Percentiles rank a stretch among this genome's conserved stretches.
Evolutionary conservation across 2,888 invertebrate species (phyloP).

Genomic region (Sphecodes monilicornis): DNA sequence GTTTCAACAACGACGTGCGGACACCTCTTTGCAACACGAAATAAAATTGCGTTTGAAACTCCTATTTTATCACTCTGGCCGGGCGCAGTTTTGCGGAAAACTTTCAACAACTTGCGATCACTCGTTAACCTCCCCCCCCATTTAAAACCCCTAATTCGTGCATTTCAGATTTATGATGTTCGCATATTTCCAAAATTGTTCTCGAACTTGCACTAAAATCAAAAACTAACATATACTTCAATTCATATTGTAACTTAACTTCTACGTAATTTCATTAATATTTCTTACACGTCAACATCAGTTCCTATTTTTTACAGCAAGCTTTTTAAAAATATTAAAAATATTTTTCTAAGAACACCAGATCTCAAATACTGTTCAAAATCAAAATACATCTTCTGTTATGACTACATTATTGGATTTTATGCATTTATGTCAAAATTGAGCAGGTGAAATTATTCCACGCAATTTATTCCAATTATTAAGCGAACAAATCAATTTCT

Average conservation of each 20-base stretch:
- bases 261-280: background rate
- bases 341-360: background rate
- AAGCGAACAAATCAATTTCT: too few species aligned
- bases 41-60: background rate
- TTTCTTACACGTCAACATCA: too few species aligned
- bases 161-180: background rate
- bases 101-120: background rate
- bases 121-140: background rate
- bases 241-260: background rate
- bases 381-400: too few species aligned
- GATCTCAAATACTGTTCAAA: too few species aligned
- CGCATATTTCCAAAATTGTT: background rate
- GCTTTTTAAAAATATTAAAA: background rate
- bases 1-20: too few species aligned
- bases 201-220: background rate
- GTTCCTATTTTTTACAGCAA: too few species aligned
- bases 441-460: too few species aligned
- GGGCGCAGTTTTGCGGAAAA: background rate
- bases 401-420: too few species aligned
- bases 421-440: too few species aligned
- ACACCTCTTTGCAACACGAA: background rate
- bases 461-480: too few species aligned
- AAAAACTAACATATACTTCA: background rate
- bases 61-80: background rate
- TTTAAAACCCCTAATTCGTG: background rate